Conservation (phyloP, 2,888 invertebrate genomes). For the Odontocolon sp. region DNA sequence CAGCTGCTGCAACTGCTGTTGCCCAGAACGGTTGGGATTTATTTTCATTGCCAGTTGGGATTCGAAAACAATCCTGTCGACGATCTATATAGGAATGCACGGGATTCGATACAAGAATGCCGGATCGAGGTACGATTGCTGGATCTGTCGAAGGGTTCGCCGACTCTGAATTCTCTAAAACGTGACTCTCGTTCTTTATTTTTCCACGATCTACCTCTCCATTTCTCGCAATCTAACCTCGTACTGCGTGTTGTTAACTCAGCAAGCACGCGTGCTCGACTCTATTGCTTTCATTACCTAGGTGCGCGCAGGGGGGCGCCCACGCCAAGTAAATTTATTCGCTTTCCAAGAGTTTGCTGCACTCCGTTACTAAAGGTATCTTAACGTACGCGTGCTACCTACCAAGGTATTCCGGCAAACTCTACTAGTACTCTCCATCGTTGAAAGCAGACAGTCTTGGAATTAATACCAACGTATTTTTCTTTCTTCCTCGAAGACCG, state of each 20-base stretch:
- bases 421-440: background rate
- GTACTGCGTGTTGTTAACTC: background rate
- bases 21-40: background rate
- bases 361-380: slow-evolving; percentile 9
- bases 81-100: background rate
- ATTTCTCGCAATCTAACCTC: background rate
- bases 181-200: background rate
- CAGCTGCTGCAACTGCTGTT: slow-evolving; percentile 12
- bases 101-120: background rate
- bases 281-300: slow-evolving; percentile 30
- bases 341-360: slow-evolving; percentile 5
- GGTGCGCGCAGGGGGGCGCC: background rate
- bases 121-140: no score
- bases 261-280: slow-evolving; percentile 12
- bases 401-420: slow-evolving; percentile 9
- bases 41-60: background rate
- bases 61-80: background rate
- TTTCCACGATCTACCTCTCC: background rate
- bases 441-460: slow-evolving; percentile 25
- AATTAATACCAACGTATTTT: slow-evolving; percentile 44
- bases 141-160: no score
- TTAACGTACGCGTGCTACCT: slow-evolving; percentile 7
- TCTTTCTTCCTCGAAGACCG: slow-evolving; percentile 30
- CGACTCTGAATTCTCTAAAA: no score
- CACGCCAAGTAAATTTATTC: slow-evolving; percentile 19